phyloP scores from a whole-genome alignment of 64 coral and sea anemone species.

The Montipora cactus region DNA sequence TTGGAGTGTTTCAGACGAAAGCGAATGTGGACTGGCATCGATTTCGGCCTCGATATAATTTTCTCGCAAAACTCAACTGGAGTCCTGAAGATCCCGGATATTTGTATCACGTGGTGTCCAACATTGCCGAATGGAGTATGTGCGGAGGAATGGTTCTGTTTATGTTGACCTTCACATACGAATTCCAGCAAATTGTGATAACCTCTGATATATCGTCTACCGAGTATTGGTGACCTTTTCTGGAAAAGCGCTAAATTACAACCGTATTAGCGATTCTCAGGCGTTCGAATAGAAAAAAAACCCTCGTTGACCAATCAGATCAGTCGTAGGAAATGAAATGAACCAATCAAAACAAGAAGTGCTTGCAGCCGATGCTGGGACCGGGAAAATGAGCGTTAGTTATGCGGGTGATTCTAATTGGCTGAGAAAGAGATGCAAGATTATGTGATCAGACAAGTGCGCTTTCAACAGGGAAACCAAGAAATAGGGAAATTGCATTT shows the following conservation, averaged over 20 bases:
- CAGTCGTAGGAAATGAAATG: not conserved
- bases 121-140: conserved; percentile 82
- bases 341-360: not conserved
- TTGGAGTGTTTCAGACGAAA: conserved; percentile 71
- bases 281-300: too few species aligned
- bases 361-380: too few species aligned
- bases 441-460: not conserved
- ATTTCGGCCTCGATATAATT: conserved; percentile 69
- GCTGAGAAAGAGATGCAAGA: not conserved
- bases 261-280: too few species aligned
- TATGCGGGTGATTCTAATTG: not conserved
- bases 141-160: conserved; percentile 74
- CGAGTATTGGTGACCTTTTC: conserved; percentile 72
- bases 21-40: conserved; percentile 63
- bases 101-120: conserved; percentile 74
- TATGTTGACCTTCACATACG: conserved; percentile 78
- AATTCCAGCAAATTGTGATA: conserved; percentile 86
- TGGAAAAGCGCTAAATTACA: too few species aligned
- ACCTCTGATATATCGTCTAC: conserved; percentile 92
- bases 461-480: not conserved
- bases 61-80: conserved; percentile 82
- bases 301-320: not conserved
- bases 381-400: too few species aligned
- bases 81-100: conserved; percentile 86
- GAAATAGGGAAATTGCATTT: not conserved